phyloP scores from a whole-genome alignment of 1,140 invertebrate species.

The Psilanteris sp. region DNA sequence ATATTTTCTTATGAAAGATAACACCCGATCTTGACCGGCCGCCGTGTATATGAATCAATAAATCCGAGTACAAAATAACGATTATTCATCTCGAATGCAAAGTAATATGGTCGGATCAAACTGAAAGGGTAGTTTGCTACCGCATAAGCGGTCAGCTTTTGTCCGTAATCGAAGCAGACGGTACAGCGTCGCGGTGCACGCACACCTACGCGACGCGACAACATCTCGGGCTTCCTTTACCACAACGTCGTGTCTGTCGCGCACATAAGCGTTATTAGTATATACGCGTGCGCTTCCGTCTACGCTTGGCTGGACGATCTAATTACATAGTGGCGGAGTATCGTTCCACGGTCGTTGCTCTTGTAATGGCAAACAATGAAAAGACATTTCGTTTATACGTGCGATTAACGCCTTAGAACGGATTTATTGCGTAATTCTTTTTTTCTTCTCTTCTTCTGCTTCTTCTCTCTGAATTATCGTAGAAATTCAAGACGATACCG shows the following conservation, averaged over 20 bases:
- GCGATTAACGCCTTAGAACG: constrained; percentile 29
- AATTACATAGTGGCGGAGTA: constrained; percentile 59
- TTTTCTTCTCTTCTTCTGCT: neutral
- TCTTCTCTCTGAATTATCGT: no score
- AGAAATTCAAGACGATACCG: no score
- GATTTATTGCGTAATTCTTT: neutral
- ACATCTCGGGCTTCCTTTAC: constrained; percentile 57
- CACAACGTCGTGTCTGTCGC: constrained; percentile 34
- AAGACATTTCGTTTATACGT: constrained; percentile 46
- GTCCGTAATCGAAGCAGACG: constrained; percentile 54
- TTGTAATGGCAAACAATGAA: constrained; percentile 58
- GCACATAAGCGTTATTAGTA: constrained; percentile 54
- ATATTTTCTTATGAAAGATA: constrained; percentile 7
- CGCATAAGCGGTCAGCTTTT: constrained; percentile 46
- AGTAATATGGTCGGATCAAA: constrained; percentile 40
- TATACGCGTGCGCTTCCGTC: constrained; percentile 58
- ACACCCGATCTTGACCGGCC: neutral
- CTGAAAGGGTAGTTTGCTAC: constrained; percentile 53
- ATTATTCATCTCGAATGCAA: constrained; percentile 39
- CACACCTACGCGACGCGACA: constrained; percentile 33
- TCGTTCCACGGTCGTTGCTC: constrained; percentile 62
- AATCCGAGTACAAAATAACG: constrained; percentile 9
- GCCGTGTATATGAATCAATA: neutral
- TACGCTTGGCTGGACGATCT: constrained; percentile 58
- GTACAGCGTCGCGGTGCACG: constrained; percentile 43